These are phyloP conservation scores for Podargus strigoides DNA, from an alignment of 2,797 vertebrate species.

Conservation along the genomic window DNA sequence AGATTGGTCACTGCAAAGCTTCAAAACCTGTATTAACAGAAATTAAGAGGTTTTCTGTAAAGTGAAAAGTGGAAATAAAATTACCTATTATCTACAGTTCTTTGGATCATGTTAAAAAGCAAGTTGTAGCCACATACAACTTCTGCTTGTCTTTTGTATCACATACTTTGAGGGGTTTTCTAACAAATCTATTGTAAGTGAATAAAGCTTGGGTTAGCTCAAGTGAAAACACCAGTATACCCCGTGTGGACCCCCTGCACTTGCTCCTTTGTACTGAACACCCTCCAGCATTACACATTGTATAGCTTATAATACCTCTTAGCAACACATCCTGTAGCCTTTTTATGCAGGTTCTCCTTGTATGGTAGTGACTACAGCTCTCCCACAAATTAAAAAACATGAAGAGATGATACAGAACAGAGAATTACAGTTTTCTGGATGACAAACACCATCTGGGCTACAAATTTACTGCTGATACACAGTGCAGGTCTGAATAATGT, in stretches of 20 bases:
- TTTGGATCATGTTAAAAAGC: not conserved
- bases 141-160: not conserved
- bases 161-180: not conserved
- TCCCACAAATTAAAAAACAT: not conserved
- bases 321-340: not conserved
- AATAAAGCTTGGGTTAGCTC: not conserved
- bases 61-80: not conserved
- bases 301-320: not conserved
- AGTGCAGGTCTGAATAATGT: not conserved
- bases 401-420: not conserved
- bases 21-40: not conserved
- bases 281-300: not conserved
- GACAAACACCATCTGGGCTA: constrained; percentile 24
- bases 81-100: not conserved
- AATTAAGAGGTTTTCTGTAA: not conserved
- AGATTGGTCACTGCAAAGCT: not conserved
- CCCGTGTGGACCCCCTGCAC: not conserved
- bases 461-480: not conserved
- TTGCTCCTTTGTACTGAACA: not conserved
- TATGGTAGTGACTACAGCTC: not conserved
- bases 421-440: not conserved
- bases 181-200: not conserved
- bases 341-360: not conserved
- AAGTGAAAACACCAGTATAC: not conserved
- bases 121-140: not conserved